These are phyloP conservation scores for Cyprichromis sp. DNA, from an alignment of 2,113 vertebrate genomes.

Conservation along the genomic window DNA sequence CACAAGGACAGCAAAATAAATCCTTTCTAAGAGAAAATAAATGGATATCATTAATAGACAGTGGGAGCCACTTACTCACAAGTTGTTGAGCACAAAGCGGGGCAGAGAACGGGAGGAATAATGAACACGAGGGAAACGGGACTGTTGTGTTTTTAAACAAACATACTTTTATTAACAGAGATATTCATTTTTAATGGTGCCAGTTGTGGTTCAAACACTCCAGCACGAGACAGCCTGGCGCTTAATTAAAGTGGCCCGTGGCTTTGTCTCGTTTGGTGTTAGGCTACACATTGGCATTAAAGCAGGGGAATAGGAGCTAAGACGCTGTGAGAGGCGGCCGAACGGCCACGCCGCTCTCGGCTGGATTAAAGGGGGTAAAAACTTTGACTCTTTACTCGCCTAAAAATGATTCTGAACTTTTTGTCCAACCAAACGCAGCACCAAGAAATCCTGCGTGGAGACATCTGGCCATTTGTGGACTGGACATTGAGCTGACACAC, in stretches of 20 bases:
- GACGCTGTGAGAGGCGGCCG: background rate
- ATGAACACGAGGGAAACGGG: background rate
- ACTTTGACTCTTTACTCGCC: background rate
- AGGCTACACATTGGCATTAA: background rate
- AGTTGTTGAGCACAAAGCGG: background rate
- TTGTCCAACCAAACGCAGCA: background rate
- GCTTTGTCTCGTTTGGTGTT: conserved; percentile 10
- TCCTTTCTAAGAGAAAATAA: conserved; percentile 42
- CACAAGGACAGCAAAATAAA: conserved; percentile 43
- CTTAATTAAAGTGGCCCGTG: conserved; percentile 39
- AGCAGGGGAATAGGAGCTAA: conserved; percentile 12
- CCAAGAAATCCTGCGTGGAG: background rate
- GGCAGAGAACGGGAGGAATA: background rate
- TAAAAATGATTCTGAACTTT: background rate
- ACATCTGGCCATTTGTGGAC: background rate
- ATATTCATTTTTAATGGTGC: conserved; percentile 47
- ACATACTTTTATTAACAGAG: conserved; percentile 45
- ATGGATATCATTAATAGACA: conserved; percentile 55
- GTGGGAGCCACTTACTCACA: conserved; percentile 31
- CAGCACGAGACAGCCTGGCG: background rate
- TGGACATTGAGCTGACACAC: background rate
- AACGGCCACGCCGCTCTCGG: background rate
- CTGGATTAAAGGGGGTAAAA: background rate
- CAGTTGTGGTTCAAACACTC: conserved; percentile 19
- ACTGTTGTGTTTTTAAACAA: conserved; percentile 14